Conservation (phyloP, 1,140 invertebrate genomes). For the Pantala flavescens region DNA sequence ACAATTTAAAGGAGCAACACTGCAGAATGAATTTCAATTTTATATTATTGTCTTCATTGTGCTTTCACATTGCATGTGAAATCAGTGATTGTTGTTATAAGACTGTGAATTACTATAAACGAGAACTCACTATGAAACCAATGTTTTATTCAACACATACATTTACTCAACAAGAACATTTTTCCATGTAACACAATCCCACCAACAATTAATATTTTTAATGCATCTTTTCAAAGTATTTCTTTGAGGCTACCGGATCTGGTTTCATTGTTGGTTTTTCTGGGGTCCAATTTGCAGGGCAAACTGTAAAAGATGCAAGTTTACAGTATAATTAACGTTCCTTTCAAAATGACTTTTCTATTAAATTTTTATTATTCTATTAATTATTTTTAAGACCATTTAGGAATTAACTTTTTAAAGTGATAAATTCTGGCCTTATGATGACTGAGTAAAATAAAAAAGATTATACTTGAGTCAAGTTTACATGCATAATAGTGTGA, state of each 20-base stretch:
- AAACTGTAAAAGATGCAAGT: constrained; percentile 45
- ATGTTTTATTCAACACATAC: not conserved
- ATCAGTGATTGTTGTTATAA: not conserved
- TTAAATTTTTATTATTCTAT: too few relatives aligned
- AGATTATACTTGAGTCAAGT: too few relatives aligned
- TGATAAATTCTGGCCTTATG: too few relatives aligned
- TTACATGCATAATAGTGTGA: too few relatives aligned
- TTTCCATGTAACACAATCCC: not conserved
- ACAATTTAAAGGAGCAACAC: too few relatives aligned
- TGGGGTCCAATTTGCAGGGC: constrained; percentile 76
- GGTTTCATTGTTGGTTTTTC: constrained; percentile 73
- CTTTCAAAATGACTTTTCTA: too few relatives aligned
- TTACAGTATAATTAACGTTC: not conserved
- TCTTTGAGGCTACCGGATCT: constrained; percentile 62
- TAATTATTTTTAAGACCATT: too few relatives aligned
- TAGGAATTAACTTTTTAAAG: too few relatives aligned
- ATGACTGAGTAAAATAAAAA: too few relatives aligned
- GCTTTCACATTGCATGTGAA: not conserved
- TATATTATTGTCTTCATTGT: not conserved
- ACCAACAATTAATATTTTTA: constrained; percentile 24
- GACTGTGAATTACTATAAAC: not conserved
- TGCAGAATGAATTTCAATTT: not conserved
- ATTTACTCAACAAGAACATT: not conserved
- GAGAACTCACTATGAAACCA: not conserved
- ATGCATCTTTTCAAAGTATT: constrained; percentile 58